Percentiles rank a stretch among this genome's conserved stretches.
These are phyloP conservation scores for Nephotettix cincticeps DNA, from an alignment of 1,140 invertebrate genomes.

Conservation along the genomic window DNA sequence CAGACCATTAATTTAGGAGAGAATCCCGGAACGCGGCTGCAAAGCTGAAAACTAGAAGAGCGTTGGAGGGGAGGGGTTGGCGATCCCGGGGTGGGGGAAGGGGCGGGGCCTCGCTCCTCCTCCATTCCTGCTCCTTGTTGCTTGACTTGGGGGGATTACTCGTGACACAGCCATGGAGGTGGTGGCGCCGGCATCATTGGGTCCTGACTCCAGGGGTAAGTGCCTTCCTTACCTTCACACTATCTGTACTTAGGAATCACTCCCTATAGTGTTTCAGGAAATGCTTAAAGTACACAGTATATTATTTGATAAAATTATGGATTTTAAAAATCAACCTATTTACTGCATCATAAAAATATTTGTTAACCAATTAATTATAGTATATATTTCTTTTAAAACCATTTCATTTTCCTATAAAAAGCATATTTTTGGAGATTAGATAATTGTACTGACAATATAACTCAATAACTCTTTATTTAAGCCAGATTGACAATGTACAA, in stretches of 20 bases:
- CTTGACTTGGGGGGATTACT: neutral
- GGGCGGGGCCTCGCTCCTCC: neutral
- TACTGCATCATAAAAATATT: no score
- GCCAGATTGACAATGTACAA: no score
- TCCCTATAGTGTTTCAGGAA: no score
- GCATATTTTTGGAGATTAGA: no score
- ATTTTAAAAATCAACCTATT: no score
- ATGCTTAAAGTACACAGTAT: no score
- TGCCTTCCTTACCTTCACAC: neutral
- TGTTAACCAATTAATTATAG: no score
- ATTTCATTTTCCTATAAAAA: no score
- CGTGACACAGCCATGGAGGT: constrained; percentile 18
- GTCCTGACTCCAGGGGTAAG: constrained; percentile 6
- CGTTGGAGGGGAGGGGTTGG: neutral
- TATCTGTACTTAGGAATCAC: neutral
- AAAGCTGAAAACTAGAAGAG: neutral
- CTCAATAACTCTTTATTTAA: no score
- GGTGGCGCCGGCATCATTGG: neutral
- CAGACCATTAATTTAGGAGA: constrained; percentile 16
- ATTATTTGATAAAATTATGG: no score
- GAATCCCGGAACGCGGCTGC: neutral
- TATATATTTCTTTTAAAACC: no score
- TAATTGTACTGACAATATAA: no score
- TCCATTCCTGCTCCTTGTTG: neutral
- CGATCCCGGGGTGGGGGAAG: neutral